Evolutionary conservation across 23 tunicate species (phyloP).

Genomic region (Botrylloides violaceus): DNA sequence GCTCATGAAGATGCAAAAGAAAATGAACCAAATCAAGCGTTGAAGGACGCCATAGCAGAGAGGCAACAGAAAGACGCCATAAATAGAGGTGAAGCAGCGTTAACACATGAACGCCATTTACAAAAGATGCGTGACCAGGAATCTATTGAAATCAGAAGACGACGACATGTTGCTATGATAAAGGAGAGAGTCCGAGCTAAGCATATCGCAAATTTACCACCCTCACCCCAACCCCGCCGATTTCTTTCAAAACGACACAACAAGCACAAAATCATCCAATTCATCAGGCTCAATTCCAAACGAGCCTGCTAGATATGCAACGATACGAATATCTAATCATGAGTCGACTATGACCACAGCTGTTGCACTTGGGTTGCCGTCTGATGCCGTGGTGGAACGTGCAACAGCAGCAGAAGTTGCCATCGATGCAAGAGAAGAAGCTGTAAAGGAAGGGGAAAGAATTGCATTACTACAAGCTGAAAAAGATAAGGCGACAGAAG

Average conservation of each 20-base stretch:
- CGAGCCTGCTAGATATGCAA: slow-evolving; percentile 2
- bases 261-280: not conserved
- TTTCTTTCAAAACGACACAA: slow-evolving; percentile 2
- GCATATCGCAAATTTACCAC: slow-evolving; percentile 56
- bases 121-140: slow-evolving; percentile 34
- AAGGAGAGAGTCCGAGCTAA: slow-evolving; percentile 74
- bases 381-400: slow-evolving; percentile 21
- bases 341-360: slow-evolving; percentile 26
- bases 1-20: slow-evolving; percentile 51
- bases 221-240: slow-evolving; percentile 22
- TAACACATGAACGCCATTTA: slow-evolving; percentile 22
- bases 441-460: slow-evolving; percentile 15
- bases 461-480: slow-evolving; percentile 12
- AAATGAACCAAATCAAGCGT: slow-evolving; percentile 43
- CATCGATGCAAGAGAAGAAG: slow-evolving; percentile 13
- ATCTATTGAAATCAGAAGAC: slow-evolving; percentile 8
- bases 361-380: slow-evolving; percentile 18
- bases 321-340: slow-evolving; percentile 15
- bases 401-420: slow-evolving; percentile 24
- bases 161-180: slow-evolving; percentile 28
- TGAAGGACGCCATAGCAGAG: slow-evolving; percentile 41
- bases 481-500: slow-evolving; percentile 5
- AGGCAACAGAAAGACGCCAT: slow-evolving; percentile 35
- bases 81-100: slow-evolving; percentile 30
- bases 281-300: slow-evolving; percentile 12